Conservation (phyloP, 2,113 vertebrate species). For the Petrocephalus zakoni region DNA sequence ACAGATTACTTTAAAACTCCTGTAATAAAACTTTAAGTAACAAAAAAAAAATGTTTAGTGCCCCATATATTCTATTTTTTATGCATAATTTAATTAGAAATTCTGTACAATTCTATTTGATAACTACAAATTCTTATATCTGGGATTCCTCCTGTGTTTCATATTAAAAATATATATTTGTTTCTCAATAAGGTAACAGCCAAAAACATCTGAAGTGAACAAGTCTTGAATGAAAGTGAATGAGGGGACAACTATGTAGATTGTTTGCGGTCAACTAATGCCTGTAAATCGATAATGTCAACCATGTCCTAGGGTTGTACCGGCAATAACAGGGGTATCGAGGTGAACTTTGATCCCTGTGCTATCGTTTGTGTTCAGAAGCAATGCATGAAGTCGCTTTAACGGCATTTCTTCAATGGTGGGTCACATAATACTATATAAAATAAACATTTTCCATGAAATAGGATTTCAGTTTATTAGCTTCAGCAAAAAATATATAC, state of each 20-base stretch:
- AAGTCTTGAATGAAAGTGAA: conserved; percentile 44
- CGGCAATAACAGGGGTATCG: not conserved
- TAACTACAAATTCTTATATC: conserved; percentile 44
- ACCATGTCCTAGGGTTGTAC: conserved; percentile 49
- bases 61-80: conserved; percentile 28
- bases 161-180: conserved; percentile 33
- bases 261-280: conserved; percentile 42
- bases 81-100: conserved; percentile 32
- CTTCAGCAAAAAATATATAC: not conserved
- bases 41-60: conserved; percentile 12
- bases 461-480: not conserved
- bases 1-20: conserved; percentile 39
- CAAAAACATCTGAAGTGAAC: not conserved
- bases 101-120: conserved; percentile 35
- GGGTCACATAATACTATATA: not conserved
- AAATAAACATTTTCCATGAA: not conserved
- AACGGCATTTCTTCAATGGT: not conserved
- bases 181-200: not conserved
- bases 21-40: conserved; percentile 16
- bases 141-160: conserved; percentile 33
- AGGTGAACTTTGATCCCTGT: not conserved
- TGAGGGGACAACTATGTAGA: conserved; percentile 40
- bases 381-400: not conserved
- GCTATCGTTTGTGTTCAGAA: not conserved
- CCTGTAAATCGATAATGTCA: conserved; percentile 59